These are phyloP conservation scores for Agapornis canus DNA, from an alignment of 2,797 vertebrate genomes.

Conservation along the genomic window DNA sequence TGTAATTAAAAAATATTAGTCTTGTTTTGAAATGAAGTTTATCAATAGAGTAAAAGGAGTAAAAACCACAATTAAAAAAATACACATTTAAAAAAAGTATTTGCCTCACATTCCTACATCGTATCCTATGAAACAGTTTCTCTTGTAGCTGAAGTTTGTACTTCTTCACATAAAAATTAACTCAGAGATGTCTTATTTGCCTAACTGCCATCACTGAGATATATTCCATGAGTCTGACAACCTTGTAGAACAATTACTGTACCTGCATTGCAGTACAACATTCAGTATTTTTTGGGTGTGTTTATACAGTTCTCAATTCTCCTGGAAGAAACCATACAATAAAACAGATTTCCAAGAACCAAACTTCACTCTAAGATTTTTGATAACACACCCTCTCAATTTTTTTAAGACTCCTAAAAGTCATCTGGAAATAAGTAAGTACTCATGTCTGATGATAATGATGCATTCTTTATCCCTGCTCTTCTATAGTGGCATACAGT, in stretches of 20 bases:
- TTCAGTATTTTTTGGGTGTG: neutral
- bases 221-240: neutral
- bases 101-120: neutral
- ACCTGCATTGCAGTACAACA: neutral
- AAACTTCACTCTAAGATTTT: neutral
- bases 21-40: neutral
- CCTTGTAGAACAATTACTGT: neutral
- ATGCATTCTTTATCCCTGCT: neutral
- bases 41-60: neutral
- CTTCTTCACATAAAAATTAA: neutral
- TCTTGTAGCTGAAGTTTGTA: neutral
- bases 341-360: neutral
- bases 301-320: neutral
- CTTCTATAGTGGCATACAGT: neutral
- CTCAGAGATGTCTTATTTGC: neutral
- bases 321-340: neutral
- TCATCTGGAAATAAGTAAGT: neutral
- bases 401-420: neutral
- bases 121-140: neutral
- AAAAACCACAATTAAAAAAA: neutral
- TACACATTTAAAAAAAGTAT: neutral
- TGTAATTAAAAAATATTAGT: constrained; percentile 43
- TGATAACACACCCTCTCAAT: neutral
- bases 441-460: neutral
- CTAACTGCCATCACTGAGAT: neutral